Base-by-base conservation (phyloP, 2,797 vertebrate genomes). In the Acestrorhynchus altus region DNA sequence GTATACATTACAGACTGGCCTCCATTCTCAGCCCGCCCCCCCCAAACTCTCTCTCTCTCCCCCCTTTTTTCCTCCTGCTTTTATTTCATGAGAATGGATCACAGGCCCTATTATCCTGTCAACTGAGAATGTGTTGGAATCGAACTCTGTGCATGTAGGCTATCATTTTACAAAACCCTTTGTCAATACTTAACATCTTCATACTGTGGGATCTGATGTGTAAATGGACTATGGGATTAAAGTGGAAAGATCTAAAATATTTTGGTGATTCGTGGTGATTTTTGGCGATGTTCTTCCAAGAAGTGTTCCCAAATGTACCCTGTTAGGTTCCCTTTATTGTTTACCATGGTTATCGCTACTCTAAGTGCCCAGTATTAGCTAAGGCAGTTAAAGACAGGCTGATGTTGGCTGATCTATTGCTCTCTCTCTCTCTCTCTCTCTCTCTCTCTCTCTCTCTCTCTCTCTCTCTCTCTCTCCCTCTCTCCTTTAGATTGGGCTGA, bases 1-100 rank as follows among this genome's bases (percentile, higher is more conserved):
- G 90, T 89, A 92, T 92, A 92, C 91, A 93, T 92, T 92, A 89
- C 81, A 22, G 76, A 66, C 81, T 72, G 75, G 64, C 68, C 70
- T 80, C 72, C 68, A 59, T 67, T 76, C 35, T 47, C 71, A 20
- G 44, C 49, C 28, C 15, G 42, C 44, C 67, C 61, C n/a, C 76
- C 73, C 54, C 46, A 35, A 35, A 35, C 49, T 71, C 78, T 68
- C 70, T 44, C 61, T 47, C 67, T 18, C 18, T 20, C 47, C 22
- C 8, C 65, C 59, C 72, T 71, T 70, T 75, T 85, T 74, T 57
- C 56, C 77, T 76, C 76, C 49, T 57, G 63, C 72, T 73, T 78
- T 84, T 73, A 75, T 82, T 83, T 80, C 56, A 70, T 60, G 72
- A 77, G 76, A 81, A 83, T 83, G 67, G 83, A 83, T 85, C 77